Evolutionary conservation across 2,113 vertebrate genomes (phyloP).

Genomic region (Malurus melanocephalus): DNA sequence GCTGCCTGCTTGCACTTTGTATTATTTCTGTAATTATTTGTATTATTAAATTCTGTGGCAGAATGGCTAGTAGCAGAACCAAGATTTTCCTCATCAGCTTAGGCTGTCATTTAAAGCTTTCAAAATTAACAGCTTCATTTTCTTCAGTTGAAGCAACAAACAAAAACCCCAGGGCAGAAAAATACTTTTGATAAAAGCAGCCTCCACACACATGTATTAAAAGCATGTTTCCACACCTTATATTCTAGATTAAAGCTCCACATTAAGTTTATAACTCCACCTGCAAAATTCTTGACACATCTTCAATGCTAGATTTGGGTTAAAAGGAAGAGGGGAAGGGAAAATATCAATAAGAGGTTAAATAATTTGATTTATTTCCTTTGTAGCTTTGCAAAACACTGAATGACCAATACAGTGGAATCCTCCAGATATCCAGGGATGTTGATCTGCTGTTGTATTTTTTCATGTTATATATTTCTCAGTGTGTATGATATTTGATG

Average conservation of each 20-base stretch:
- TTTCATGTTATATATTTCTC: not conserved
- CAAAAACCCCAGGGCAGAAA: not conserved
- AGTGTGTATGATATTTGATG: not conserved
- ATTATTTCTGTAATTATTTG: not conserved
- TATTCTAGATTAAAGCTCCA: not conserved
- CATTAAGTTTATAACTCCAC: not conserved
- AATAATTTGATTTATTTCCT: not conserved
- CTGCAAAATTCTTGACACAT: not conserved
- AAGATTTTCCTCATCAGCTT: not conserved
- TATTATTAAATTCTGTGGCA: not conserved
- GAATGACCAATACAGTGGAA: not conserved
- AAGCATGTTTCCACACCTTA: not conserved
- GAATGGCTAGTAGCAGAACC: not conserved
- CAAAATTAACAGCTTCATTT: constrained; percentile 10
- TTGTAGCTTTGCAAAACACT: not conserved
- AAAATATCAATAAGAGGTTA: not conserved
- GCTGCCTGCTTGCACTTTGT: not conserved
- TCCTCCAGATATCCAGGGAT: not conserved
- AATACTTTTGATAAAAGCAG: constrained; percentile 7
- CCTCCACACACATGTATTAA: not conserved
- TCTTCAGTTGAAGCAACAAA: not conserved
- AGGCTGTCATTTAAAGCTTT: not conserved
- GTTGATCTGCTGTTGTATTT: not conserved
- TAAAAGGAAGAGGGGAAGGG: not conserved
- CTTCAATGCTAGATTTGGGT: not conserved